Evolutionary conservation across 2,797 vertebrate species (phyloP).

Genomic region (Taeniopygia guttata): DNA sequence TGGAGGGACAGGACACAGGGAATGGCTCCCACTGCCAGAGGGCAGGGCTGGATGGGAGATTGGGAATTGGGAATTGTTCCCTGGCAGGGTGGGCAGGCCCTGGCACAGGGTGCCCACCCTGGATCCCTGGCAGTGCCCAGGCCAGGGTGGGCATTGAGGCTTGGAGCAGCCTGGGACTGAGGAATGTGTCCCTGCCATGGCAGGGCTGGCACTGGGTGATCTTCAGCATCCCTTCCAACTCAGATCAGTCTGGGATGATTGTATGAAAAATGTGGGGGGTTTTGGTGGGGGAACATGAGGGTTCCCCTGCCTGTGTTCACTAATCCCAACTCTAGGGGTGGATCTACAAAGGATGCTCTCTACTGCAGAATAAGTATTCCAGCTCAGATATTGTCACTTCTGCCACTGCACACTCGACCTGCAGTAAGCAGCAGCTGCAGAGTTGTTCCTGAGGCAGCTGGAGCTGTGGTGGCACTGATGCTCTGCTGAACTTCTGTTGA

Average conservation of each 20-base stretch:
- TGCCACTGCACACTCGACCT: background rate
- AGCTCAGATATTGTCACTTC: background rate
- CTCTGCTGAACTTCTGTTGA: background rate
- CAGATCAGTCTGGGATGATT: background rate
- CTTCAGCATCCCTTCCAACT: background rate
- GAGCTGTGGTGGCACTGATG: background rate
- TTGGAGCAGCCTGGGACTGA: fast-evolving
- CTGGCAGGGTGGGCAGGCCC: background rate
- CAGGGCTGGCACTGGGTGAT: fast-evolving
- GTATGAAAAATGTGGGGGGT: fast-evolving
- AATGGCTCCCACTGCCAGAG: no score
- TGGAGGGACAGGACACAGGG: no score
- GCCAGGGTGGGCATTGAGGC: fast-evolving
- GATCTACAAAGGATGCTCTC: background rate
- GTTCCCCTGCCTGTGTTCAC: fast-evolving
- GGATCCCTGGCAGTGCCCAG: background rate
- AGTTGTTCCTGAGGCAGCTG: background rate
- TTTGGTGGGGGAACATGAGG: fast-evolving
- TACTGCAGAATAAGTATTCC: background rate
- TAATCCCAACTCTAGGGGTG: background rate
- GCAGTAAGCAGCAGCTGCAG: background rate
- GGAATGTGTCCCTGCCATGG: background rate
- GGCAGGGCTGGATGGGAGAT: no score
- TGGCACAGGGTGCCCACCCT: background rate
- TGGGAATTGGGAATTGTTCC: no score